Conservation (phyloP, 2,797 vertebrate species). For the Rhadinocentrus ornatus region DNA sequence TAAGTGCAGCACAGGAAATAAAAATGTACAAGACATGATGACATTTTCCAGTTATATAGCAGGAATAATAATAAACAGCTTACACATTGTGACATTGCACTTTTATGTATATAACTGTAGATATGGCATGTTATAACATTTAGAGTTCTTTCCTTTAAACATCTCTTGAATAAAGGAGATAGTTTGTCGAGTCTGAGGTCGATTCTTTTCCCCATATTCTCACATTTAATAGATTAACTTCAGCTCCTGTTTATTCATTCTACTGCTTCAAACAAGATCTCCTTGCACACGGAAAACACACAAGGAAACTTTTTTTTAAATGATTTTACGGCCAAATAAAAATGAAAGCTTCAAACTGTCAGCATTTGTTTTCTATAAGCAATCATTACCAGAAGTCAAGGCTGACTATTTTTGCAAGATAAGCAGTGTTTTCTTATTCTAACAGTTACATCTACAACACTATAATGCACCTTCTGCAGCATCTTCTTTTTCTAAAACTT, state of each 20-base stretch:
- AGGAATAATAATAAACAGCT: conserved; percentile 83
- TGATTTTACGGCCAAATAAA: too few relatives aligned
- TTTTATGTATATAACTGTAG: conserved; percentile 98
- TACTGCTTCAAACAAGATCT: neutral
- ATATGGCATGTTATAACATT: conserved; percentile 93
- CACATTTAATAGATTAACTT: conserved; percentile 8
- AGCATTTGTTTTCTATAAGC: neutral
- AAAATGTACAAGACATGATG: conserved; percentile 73
- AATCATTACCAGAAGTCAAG: neutral
- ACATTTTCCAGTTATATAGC: conserved; percentile 76
- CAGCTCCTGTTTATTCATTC: neutral
- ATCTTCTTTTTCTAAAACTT: neutral
- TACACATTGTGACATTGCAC: conserved; percentile 95
- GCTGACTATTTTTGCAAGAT: neutral
- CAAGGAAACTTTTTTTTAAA: neutral
- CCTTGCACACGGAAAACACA: neutral
- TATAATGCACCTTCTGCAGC: neutral
- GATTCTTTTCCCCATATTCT: conserved; percentile 45
- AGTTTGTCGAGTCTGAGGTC: conserved; percentile 82
- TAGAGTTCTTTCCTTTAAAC: conserved; percentile 86
- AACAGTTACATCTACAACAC: neutral
- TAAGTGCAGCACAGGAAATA: conserved; percentile 62
- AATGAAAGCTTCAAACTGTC: neutral
- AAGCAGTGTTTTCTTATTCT: neutral
- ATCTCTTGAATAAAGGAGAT: conserved; percentile 98